Percentiles rank a stretch among this genome's conserved stretches.
Conservation (phyloP, 2,113 vertebrate genomes). For the Tetrao urogallus region DNA sequence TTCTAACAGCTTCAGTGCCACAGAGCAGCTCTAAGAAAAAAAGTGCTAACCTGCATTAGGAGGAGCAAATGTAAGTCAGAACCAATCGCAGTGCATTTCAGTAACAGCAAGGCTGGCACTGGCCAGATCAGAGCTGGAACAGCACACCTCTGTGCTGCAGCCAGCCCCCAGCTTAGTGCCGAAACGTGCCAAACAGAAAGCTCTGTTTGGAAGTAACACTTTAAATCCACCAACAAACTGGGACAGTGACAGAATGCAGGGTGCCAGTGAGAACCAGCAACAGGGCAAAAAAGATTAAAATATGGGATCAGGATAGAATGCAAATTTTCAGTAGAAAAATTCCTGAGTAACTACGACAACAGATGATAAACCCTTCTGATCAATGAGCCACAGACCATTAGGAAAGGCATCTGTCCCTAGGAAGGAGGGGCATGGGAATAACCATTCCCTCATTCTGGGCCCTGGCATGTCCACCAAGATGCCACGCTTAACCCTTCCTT, state of each 20-base stretch:
- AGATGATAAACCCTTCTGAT: not conserved
- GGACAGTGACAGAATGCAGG: not conserved
- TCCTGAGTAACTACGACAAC: not conserved
- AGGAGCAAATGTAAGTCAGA: accelerated
- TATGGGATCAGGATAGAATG: not conserved
- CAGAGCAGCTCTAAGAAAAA: not conserved
- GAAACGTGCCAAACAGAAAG: not conserved
- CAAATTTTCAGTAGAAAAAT: not conserved
- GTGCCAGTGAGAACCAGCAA: not conserved
- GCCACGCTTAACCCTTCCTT: no score
- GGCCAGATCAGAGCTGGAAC: no score
- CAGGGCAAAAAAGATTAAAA: not conserved
- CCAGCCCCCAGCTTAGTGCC: not conserved
- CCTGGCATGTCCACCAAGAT: no score
- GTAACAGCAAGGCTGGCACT: not conserved
- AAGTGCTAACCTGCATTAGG: no score
- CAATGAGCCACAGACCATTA: not conserved
- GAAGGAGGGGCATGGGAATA: accelerated
- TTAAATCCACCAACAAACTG: not conserved
- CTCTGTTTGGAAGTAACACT: not conserved
- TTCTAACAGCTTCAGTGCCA: not conserved
- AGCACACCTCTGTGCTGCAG: not conserved
- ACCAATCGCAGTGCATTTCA: accelerated
- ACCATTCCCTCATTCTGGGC: not conserved
- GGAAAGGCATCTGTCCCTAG: not conserved